phyloP scores from a whole-genome alignment of 2,888 invertebrate genomes.

The Protophormia terraenovae region DNA sequence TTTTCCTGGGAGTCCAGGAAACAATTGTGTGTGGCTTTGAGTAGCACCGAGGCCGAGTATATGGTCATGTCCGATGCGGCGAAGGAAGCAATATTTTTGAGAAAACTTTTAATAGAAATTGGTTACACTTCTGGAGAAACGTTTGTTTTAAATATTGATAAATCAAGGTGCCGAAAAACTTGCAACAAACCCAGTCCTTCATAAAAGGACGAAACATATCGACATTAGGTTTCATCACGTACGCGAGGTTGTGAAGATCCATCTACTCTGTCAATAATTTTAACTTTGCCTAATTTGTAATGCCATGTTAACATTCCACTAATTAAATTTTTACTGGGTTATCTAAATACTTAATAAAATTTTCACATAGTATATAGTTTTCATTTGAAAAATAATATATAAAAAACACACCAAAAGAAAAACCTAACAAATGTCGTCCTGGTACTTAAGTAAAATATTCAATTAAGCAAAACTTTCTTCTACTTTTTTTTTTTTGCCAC shows the following conservation, averaged over 20 bases:
- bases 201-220: not conserved
- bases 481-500: not conserved
- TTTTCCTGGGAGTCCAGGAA: constrained; percentile 24
- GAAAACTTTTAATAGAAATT: too few relatives aligned
- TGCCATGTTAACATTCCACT: too few relatives aligned
- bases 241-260: not conserved
- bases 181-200: constrained; percentile 11
- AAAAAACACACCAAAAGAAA: not conserved
- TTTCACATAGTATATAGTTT: constrained; percentile 25
- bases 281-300: too few relatives aligned
- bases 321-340: not conserved
- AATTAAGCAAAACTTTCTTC: constrained; percentile 69
- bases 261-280: too few relatives aligned
- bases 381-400: not conserved
- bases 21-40: constrained; percentile 34
- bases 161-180: constrained; percentile 17
- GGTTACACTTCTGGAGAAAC: not conserved
- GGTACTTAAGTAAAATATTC: constrained; percentile 70
- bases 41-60: too few relatives aligned
- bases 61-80: too few relatives aligned
- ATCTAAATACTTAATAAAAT: not conserved
- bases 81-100: too few relatives aligned
- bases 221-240: constrained; percentile 12
- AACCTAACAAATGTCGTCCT: constrained; percentile 33
- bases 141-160: not conserved